Conservation (phyloP, 1,140 invertebrate species). For the Drosophila hydei region DNA sequence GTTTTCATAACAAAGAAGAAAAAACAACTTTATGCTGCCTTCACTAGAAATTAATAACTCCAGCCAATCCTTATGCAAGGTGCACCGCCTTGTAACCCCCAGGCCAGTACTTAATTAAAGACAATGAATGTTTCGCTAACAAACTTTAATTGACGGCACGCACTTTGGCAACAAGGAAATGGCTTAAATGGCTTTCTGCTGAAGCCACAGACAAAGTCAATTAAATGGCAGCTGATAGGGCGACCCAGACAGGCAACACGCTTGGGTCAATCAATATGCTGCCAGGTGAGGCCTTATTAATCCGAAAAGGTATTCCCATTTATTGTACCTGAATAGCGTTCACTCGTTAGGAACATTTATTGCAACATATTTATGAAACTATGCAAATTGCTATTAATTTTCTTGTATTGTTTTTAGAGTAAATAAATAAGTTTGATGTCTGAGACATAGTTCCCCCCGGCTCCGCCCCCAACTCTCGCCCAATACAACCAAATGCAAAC, state of each 20-base stretch:
- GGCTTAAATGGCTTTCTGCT: slow-evolving; percentile 47
- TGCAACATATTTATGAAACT: slow-evolving; percentile 77
- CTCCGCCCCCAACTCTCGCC: background rate
- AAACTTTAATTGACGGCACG: slow-evolving; percentile 42
- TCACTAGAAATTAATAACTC: background rate
- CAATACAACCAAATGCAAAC: slow-evolving; percentile 4
- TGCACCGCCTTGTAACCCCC: background rate
- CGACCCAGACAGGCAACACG: slow-evolving; percentile 2
- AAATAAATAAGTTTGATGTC: slow-evolving; percentile 81
- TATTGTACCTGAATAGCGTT: slow-evolving; percentile 15
- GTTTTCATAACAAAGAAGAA: slow-evolving; percentile 22
- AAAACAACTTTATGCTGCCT: background rate
- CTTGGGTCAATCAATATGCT: slow-evolving; percentile 56
- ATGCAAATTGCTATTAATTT: slow-evolving; percentile 81
- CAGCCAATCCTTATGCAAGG: background rate
- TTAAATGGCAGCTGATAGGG: slow-evolving; percentile 57
- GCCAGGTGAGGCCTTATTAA: slow-evolving; percentile 38
- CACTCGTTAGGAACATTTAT: slow-evolving; percentile 64
- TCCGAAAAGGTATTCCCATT: slow-evolving; percentile 18
- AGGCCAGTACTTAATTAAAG: slow-evolving; percentile 2
- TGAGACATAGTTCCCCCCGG: slow-evolving; percentile 13
- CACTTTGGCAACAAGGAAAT: no score
- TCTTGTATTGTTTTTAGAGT: slow-evolving; percentile 82
- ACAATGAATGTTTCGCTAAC: slow-evolving; percentile 25
- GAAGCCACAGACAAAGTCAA: slow-evolving; percentile 45